phyloP scores from a whole-genome alignment of 2,113 vertebrate species.

The Melanostigma gelatinosum region DNA sequence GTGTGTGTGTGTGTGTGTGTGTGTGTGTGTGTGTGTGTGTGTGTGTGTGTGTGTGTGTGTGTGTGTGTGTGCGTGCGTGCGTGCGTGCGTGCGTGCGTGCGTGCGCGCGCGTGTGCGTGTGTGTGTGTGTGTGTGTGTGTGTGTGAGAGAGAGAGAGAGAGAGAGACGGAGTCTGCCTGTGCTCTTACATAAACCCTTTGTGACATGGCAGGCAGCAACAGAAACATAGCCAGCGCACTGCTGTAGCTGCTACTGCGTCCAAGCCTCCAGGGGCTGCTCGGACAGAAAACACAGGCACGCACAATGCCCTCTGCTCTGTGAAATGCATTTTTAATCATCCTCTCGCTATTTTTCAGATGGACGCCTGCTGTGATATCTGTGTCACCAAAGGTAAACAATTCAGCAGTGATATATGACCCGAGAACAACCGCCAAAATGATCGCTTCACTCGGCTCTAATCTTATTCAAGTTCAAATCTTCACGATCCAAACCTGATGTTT shows the following conservation, averaged over 20 bases:
- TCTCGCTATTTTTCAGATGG: conserved; percentile 33
- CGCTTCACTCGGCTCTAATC: background rate
- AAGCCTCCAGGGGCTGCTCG: conserved; percentile 39
- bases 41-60: no score
- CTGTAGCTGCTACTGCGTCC: conserved; percentile 59
- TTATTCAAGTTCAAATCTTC: background rate
- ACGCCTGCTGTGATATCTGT: conserved; percentile 29
- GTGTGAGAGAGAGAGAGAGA: conserved; percentile 17
- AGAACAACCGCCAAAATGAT: background rate
- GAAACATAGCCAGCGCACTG: conserved; percentile 59
- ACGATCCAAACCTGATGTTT: background rate
- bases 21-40: no score
- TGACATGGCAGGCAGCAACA: conserved; percentile 58
- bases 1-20: conserved; percentile 12
- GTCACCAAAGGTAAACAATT: conserved; percentile 14
- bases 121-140: conserved; percentile 18
- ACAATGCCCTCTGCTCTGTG: conserved; percentile 23
- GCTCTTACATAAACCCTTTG: conserved; percentile 72
- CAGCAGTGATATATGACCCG: background rate
- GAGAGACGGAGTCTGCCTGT: conserved; percentile 34
- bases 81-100: no score
- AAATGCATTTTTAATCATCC: conserved; percentile 51
- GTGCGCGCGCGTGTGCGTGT: conserved; percentile 6
- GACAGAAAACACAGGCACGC: no score
- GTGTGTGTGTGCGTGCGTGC: conserved; percentile 16